A percentile compares a stretch with the other conserved stretches of the same genome.
Evolutionary conservation across 2,888 invertebrate species (phyloP).

Genomic region (Polietes domitor): DNA sequence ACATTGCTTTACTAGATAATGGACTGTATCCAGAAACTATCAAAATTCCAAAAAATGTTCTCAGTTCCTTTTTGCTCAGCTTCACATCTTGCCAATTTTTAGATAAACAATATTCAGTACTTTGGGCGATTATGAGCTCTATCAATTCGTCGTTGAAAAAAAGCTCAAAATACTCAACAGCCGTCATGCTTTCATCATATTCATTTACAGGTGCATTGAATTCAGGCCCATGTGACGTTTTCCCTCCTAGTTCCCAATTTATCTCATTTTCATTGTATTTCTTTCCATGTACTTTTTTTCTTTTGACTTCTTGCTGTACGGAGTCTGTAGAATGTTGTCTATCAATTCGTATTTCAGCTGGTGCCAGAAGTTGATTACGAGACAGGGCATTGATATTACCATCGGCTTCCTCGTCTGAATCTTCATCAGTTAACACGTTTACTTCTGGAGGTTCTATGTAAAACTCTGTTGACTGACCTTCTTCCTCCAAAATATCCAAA

Average conservation of each 20-base stretch:
- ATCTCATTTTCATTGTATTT: too few relatives aligned
- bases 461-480: neutral
- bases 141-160: constrained; percentile 30
- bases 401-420: constrained; percentile 31
- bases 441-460: constrained; percentile 19
- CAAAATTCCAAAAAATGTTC: constrained; percentile 36
- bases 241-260: constrained; percentile 26
- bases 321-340: too few relatives aligned
- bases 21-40: constrained; percentile 40
- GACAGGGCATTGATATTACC: constrained; percentile 34
- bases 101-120: too few relatives aligned
- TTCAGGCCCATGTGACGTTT: constrained; percentile 1
- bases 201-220: constrained; percentile 1
- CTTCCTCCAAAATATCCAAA: neutral
- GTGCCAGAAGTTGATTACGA: constrained; percentile 39
- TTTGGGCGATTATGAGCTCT: constrained; percentile 24
- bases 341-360: too few relatives aligned
- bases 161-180: constrained; percentile 19
- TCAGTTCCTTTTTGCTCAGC: constrained; percentile 34
- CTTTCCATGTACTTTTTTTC: constrained; percentile 7
- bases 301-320: constrained; percentile 23
- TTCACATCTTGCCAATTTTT: constrained; percentile 34
- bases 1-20: constrained; percentile 44
- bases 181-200: neutral
- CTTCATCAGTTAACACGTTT: too few relatives aligned